Percentiles rank a stretch among this genome's conserved stretches.
phyloP scores from a whole-genome alignment of 1,140 invertebrate species.

The Theocolax elegans region DNA sequence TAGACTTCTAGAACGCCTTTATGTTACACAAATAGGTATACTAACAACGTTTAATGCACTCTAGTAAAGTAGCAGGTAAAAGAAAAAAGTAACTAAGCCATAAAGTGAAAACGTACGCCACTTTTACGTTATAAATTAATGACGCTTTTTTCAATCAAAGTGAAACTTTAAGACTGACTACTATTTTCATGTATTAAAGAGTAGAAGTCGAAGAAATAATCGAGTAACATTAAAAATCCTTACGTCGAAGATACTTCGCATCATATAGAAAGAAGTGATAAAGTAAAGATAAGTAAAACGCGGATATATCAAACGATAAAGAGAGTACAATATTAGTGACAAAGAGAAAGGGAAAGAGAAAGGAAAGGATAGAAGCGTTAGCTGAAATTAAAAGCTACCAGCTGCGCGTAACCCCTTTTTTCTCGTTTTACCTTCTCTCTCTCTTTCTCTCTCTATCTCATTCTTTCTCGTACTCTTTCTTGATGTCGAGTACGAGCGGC shows the following conservation, averaged over 20 bases:
- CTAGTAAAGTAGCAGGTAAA: too few species aligned
- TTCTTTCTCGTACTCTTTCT: not conserved
- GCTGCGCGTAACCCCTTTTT: slow-evolving; percentile 28
- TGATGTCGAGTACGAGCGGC: slow-evolving; percentile 1
- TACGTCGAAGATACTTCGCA: not conserved
- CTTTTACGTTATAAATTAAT: too few species aligned
- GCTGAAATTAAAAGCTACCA: slow-evolving; percentile 47
- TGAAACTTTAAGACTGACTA: not conserved
- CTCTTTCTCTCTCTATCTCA: not conserved
- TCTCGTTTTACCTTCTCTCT: not conserved
- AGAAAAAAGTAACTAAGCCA: too few species aligned
- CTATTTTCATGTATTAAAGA: not conserved
- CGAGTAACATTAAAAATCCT: not conserved
- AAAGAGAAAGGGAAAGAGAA: slow-evolving; percentile 33
- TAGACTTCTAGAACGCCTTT: too few species aligned
- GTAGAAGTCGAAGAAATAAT: not conserved
- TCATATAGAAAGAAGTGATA: not conserved
- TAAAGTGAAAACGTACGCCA: too few species aligned
- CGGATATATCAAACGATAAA: slow-evolving; percentile 18
- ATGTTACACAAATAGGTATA: too few species aligned
- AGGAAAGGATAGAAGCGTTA: slow-evolving; percentile 32
- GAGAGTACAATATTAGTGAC: slow-evolving; percentile 6
- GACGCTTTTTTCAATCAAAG: too few species aligned
- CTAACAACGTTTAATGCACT: too few species aligned
- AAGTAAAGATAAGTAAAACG: not conserved